Conservation (phyloP, 2,113 vertebrate genomes). For the Channa maculata region DNA sequence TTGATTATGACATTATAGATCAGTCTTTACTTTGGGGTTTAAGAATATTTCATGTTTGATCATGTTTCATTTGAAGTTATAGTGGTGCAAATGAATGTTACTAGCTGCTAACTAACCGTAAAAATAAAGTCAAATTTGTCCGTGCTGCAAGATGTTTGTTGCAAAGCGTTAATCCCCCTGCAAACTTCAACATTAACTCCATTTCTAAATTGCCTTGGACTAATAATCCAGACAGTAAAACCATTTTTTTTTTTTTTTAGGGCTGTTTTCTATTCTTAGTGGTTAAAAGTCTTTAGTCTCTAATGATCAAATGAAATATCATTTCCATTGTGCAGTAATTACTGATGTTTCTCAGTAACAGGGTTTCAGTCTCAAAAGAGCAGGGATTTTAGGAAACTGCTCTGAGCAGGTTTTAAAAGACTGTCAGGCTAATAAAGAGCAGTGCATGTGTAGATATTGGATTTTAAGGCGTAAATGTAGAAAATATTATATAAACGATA, state of each 20-base stretch:
- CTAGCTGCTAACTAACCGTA: background rate
- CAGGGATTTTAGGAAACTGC: constrained; percentile 63
- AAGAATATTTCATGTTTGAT: constrained; percentile 16
- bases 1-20: constrained; percentile 18
- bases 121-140: no score
- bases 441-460: background rate
- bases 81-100: background rate
- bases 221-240: constrained; percentile 43
- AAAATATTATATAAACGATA: constrained; percentile 23
- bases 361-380: constrained; percentile 62
- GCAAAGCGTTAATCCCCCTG: background rate
- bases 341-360: constrained; percentile 67
- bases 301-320: constrained; percentile 69
- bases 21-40: constrained; percentile 20
- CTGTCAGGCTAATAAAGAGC: constrained; percentile 52
- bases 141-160: no score
- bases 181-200: background rate
- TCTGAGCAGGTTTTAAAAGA: constrained; percentile 47
- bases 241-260: constrained; percentile 30
- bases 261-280: constrained; percentile 41
- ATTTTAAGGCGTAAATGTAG: constrained; percentile 4
- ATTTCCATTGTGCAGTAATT: constrained; percentile 67
- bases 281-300: constrained; percentile 61
- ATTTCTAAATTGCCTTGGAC: constrained; percentile 49
- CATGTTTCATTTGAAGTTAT: constrained; percentile 19